phyloP scores from a whole-genome alignment of 1,140 invertebrate species.

The Drosophila neocordata region DNA sequence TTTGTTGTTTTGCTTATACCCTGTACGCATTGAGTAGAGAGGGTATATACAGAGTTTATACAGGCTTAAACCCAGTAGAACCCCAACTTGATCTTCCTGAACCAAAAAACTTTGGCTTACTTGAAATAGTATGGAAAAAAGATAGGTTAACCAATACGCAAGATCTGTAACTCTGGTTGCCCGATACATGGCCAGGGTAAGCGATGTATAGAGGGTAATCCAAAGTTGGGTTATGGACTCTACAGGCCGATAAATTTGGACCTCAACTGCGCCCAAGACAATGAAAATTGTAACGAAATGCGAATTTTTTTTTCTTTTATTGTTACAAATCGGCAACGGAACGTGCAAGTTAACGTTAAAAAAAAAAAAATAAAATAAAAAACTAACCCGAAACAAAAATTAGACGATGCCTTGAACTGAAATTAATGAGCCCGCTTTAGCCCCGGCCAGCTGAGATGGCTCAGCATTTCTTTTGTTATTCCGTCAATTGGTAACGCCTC shows the following conservation, averaged over 20 bases:
- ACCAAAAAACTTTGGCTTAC: too few species aligned
- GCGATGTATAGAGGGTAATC: too few species aligned
- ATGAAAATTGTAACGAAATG: slow-evolving; percentile 73
- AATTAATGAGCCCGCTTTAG: slow-evolving; percentile 73
- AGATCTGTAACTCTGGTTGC: too few species aligned
- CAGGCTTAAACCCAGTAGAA: too few species aligned
- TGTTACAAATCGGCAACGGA: slow-evolving; percentile 74
- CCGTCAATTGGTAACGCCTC: slow-evolving; percentile 60
- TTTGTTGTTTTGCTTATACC: neutral
- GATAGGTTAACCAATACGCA: too few species aligned
- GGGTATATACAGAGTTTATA: neutral
- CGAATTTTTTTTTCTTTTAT: slow-evolving; percentile 63
- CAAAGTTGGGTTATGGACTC: neutral
- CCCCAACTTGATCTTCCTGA: too few species aligned
- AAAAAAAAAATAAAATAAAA: slow-evolving; percentile 17
- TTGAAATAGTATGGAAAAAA: too few species aligned
- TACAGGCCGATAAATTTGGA: slow-evolving; percentile 17
- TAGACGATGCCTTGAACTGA: slow-evolving; percentile 66
- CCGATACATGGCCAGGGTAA: too few species aligned
- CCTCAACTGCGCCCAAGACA: slow-evolving; percentile 49
- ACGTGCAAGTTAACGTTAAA: slow-evolving; percentile 56
- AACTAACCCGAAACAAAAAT: slow-evolving; percentile 2
- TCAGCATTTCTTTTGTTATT: slow-evolving; percentile 75
- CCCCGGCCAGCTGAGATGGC: slow-evolving; percentile 44
- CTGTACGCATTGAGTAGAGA: neutral